Base-by-base conservation (phyloP, 2,888 invertebrate genomes). In the Drosophila maculinotata region DNA sequence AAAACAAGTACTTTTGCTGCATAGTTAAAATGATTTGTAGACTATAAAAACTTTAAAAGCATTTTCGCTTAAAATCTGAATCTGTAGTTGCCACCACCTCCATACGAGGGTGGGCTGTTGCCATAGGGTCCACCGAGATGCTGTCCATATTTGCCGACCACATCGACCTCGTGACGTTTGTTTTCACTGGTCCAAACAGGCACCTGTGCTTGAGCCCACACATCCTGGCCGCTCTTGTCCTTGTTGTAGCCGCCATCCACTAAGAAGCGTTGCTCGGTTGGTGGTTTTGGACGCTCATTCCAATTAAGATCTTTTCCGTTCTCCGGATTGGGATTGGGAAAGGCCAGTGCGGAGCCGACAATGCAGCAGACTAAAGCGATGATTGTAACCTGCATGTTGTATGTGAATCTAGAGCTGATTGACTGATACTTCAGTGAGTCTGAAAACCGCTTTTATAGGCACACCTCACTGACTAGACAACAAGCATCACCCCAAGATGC, bases 111-210 rank as follows among this genome's bases (percentile, higher is more conserved):
- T 0, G 23, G 63, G 2, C 89, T 84, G 14, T 86, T 83, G 54
- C 90, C 91, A 54, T 74, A 89, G 2, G 88, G 90, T 31, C 90
- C 91, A 15, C 84, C 90, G 23, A 80, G 60, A 42, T 88, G 90
- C 49, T 90, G 90, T 0, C 75, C 76, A 47, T 88, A 90, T 14
- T 74, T 49, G 0, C 70, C 90, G 2, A 72, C 67, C 2, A 72
- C 71, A 48, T 89, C 86, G 15, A 90, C 0, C 7, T 84, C 79
- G 42, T 89, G 90, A 2, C 83, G 77, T 14, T 74, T 76, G 35
- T 90, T 91, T 1, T 81, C 66, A 54, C 90, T 90, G 7, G 79
- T 76, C 82, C 83, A 90, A 12, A 90, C 58, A 0, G 87, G 89
- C 15, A 76, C 73, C 4, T 70, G 77, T 0, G 76, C 84, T 38